These are phyloP conservation scores for Motacilla tschutschensis DNA, from an alignment of 2,113 vertebrate genomes.

Conservation along the genomic window DNA sequence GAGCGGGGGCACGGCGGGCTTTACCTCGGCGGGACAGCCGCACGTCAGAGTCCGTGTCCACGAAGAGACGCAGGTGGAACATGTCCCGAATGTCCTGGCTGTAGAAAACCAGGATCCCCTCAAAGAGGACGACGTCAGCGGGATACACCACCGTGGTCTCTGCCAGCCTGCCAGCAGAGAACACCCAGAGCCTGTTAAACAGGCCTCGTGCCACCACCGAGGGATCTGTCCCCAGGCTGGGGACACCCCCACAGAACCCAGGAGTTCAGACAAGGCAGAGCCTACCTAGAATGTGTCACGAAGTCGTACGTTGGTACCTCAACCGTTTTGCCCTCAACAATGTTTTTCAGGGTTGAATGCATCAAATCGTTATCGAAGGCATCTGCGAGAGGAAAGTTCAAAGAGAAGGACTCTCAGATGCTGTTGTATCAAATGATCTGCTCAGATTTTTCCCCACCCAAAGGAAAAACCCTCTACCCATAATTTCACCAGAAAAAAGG, in stretches of 20 bases:
- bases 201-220: accelerated
- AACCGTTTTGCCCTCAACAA: slow-evolving; percentile 87
- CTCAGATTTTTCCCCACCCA: background rate
- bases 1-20: accelerated
- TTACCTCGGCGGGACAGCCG: slow-evolving; percentile 91
- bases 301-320: slow-evolving; percentile 95
- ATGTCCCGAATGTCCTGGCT: slow-evolving; percentile 91
- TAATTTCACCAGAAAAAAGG: background rate
- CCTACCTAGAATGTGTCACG: slow-evolving; percentile 92
- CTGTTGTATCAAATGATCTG: background rate
- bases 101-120: slow-evolving; percentile 96
- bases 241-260: accelerated
- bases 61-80: slow-evolving; percentile 97
- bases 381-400: slow-evolving; percentile 70
- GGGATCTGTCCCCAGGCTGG: accelerated
- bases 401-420: background rate
- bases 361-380: slow-evolving; percentile 95
- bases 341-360: slow-evolving; percentile 87
- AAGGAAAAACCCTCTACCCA: background rate
- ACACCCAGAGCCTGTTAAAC: background rate
- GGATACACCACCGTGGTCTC: slow-evolving; percentile 89
- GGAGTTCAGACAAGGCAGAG: accelerated
- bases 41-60: slow-evolving; percentile 94
- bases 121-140: slow-evolving; percentile 90
- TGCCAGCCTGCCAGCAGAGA: slow-evolving; percentile 70